Evolutionary conservation across 2,888 invertebrate species (phyloP).

Genomic region (Pegoplata infirma): DNA sequence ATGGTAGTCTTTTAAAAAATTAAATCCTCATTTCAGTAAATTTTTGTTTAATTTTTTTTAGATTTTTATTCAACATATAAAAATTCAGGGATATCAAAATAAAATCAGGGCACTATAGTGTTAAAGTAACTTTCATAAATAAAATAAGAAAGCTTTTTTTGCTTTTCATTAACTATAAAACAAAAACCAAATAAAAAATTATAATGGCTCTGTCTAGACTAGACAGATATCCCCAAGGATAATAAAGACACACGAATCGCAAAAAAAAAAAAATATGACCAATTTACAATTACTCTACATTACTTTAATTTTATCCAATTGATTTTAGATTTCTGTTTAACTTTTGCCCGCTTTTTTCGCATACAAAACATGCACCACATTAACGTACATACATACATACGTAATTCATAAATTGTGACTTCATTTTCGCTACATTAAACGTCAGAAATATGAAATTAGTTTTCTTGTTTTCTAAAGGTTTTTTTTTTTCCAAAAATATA

Average conservation of each 20-base stretch:
- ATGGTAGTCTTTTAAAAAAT: no score
- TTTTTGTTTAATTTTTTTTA: no score
- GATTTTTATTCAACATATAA: no score
- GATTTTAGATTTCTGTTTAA: background rate
- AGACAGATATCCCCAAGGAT: background rate
- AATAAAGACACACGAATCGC: background rate
- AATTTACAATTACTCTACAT: background rate
- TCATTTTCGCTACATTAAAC: constrained; percentile 15
- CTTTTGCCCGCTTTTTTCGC: background rate
- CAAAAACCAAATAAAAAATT: background rate
- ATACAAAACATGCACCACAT: background rate
- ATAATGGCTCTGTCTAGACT: constrained; percentile 12
- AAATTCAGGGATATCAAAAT: no score
- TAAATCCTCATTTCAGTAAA: no score
- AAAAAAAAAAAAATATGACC: background rate
- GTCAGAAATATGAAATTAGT: background rate
- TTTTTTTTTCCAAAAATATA: background rate
- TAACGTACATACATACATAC: background rate
- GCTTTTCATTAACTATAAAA: no score
- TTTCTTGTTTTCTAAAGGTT: background rate
- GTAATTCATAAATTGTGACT: background rate
- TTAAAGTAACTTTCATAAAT: no score
- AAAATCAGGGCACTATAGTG: no score
- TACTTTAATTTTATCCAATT: background rate
- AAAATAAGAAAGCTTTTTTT: no score